Base-by-base conservation (phyloP, 2,797 vertebrate genomes). In the Coregonus suidteri region DNA sequence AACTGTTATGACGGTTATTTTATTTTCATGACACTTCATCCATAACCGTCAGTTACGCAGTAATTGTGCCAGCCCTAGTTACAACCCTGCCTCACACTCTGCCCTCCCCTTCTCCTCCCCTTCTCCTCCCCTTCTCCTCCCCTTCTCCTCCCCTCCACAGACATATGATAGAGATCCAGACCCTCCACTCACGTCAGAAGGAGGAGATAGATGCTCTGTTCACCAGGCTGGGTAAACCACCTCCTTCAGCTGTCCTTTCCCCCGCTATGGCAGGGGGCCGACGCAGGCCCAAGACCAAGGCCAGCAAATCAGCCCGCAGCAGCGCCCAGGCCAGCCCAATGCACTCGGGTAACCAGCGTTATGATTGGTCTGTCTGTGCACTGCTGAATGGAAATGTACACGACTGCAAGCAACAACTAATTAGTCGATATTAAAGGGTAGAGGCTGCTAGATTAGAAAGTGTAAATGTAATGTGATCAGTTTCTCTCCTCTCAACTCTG, bases 151-250 rank as follows among this genome's bases (percentile, higher is more conserved):
- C 15, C 47, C 73, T 81, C 2, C 83, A 62, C 76, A 99, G 98
- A 92, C 98, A 99, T 82, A 94, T 96, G 94, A 94, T 91, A 86
- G 98, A 99, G 93, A 96, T 97, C 87, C 97, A 98, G 88, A 93
- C 94, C 76, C 91, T 99, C 82, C 96, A 98, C 77, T 93, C 89
- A 74, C 96, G 96, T 37, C 98, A 99, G 90, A 98, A 97, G 80
- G 94, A 96, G 68, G 98, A 99, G 89, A 95, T 99, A 20, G 96
- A 97, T 75, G 90, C 94, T 53, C 91, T 99, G 0, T 98, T 95
- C 78, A 89, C 91, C 13, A 94, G 91, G 37, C 77, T 98, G 91
- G 97, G 98, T 18, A 99, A 97, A 88, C 87, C 85, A 0, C 93
- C 94, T 11, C 96, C 96, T 71, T 90, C 95, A 4, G 93, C 96